Evolutionary conservation across 2,113 vertebrate species (phyloP).

Genomic region (Nestor notabilis): DNA sequence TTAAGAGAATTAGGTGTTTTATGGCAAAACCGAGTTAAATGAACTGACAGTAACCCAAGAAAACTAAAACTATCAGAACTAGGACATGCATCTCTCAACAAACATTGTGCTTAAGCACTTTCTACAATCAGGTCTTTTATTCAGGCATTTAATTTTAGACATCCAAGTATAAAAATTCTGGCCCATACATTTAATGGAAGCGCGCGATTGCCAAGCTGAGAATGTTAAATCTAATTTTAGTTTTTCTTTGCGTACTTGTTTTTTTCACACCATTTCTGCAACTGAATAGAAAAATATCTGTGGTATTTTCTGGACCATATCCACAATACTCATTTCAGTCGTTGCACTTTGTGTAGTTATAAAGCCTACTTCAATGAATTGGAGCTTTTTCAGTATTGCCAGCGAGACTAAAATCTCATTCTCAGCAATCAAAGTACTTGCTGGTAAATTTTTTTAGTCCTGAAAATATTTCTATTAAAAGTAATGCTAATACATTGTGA

Average conservation of each 20-base stretch:
- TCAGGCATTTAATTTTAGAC: constrained; percentile 49
- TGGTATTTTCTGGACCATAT: constrained; percentile 35
- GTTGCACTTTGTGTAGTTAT: neutral
- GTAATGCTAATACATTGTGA: neutral
- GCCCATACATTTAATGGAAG: constrained; percentile 52
- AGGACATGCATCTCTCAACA: neutral
- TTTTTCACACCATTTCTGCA: constrained; percentile 46
- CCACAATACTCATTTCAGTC: constrained; percentile 35
- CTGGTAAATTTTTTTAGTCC: neutral
- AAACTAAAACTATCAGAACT: constrained; percentile 51
- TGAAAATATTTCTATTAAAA: constrained; percentile 17
- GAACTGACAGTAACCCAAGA: neutral
- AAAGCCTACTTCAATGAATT: neutral
- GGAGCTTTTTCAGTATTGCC: neutral
- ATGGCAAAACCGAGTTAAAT: neutral
- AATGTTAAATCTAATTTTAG: constrained; percentile 65
- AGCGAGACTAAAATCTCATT: constrained; percentile 10
- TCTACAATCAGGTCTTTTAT: constrained; percentile 64
- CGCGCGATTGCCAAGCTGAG: neutral
- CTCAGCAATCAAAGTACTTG: neutral
- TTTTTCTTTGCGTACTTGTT: constrained; percentile 46
- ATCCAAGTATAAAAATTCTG: constrained; percentile 62
- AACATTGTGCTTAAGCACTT: constrained; percentile 49
- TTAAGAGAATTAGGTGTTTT: neutral
- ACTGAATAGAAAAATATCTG: constrained; percentile 57